phyloP scores from a whole-genome alignment of 2,113 vertebrate genomes.

The Caracal caracal region DNA sequence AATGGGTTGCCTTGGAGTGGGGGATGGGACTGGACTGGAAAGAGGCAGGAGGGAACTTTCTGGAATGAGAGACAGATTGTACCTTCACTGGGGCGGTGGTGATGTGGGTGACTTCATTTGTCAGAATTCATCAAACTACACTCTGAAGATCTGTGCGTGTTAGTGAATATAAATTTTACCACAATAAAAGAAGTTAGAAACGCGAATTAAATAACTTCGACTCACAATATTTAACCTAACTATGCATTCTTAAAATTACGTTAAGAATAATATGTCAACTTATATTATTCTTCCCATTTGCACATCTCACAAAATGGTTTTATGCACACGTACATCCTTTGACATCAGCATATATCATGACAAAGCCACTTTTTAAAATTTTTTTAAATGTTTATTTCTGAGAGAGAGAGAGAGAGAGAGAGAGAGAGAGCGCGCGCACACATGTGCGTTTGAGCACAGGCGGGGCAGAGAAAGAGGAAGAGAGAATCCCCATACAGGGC shows the following conservation, averaged over 20 bases:
- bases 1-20: background rate
- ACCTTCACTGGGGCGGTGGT: background rate
- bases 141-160: background rate
- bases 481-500: no score
- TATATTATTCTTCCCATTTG: background rate
- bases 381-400: no score
- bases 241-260: background rate
- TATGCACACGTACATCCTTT: background rate
- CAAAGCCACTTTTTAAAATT: background rate
- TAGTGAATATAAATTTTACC: background rate
- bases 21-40: background rate
- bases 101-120: background rate
- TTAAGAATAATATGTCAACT: background rate
- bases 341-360: background rate
- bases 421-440: no score
- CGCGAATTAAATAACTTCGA: background rate
- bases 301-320: background rate
- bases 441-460: no score
- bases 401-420: no score
- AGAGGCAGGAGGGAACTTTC: background rate
- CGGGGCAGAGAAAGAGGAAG: no score
- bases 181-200: background rate
- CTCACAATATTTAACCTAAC: background rate
- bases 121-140: background rate
- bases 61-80: background rate